These are phyloP conservation scores for Arbacia lixula DNA, from an alignment of 53 echinoderm and acorn worm species.

Conservation along the genomic window DNA sequence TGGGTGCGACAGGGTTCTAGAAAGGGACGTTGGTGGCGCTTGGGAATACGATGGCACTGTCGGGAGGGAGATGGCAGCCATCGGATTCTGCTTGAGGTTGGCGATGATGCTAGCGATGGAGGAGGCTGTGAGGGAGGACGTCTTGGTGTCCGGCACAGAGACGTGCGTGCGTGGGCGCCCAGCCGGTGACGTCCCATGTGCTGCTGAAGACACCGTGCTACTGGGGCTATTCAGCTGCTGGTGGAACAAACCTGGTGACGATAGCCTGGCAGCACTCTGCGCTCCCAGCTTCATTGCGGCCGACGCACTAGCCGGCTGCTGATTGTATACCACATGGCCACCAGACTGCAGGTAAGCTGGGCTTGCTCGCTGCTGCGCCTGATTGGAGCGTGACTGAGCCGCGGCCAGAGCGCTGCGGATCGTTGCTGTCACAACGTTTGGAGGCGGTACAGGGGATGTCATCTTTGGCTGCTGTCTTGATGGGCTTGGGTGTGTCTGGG, in stretches of 20 bases:
- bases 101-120: constrained; percentile 32
- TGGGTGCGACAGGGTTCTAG: constrained; percentile 17
- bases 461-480: background rate
- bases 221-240: background rate
- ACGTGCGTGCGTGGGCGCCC: background rate
- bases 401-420: constrained; percentile 40
- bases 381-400: constrained; percentile 8
- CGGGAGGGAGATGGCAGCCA: constrained; percentile 35
- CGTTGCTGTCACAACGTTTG: constrained; percentile 35
- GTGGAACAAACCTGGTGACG: background rate
- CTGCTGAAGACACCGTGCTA: background rate
- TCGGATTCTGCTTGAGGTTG: constrained; percentile 46
- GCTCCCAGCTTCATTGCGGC: background rate
- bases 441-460: constrained; percentile 30
- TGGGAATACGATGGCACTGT: background rate
- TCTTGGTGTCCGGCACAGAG: constrained; percentile 15
- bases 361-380: constrained; percentile 1
- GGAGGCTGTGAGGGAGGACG: constrained; percentile 15
- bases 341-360: background rate
- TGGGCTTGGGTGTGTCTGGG: background rate
- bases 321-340: background rate
- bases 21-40: background rate
- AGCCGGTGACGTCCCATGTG: background rate
- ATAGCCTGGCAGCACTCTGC: background rate
- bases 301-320: background rate